These are phyloP conservation scores for Megaceryle maxima DNA, from an alignment of 2,113 vertebrate species.

Conservation along the genomic window DNA sequence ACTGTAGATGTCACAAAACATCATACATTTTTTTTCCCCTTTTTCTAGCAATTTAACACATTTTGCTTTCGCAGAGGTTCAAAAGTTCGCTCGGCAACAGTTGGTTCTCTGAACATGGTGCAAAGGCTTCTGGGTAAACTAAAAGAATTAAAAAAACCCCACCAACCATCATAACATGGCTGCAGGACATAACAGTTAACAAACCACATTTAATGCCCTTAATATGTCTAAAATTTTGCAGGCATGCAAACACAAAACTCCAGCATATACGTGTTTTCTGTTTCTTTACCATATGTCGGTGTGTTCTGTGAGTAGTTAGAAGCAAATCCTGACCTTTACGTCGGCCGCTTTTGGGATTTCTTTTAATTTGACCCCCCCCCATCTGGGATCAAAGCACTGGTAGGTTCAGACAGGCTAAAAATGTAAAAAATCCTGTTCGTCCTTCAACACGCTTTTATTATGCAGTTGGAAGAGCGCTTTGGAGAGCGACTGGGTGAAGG, in stretches of 20 bases:
- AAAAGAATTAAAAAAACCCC: not conserved
- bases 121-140: conserved; percentile 22
- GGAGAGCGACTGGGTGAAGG: not conserved
- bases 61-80: conserved; percentile 38
- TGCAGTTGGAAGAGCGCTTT: not conserved
- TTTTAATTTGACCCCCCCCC: conserved; percentile 35
- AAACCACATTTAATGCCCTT: not conserved
- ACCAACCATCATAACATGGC: not conserved
- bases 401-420: not conserved
- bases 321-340: not conserved
- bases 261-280: not conserved
- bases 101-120: not conserved
- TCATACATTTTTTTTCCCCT: conserved; percentile 41
- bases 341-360: not conserved
- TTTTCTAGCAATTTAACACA: conserved; percentile 25
- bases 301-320: not conserved
- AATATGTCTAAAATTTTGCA: not conserved
- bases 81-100: conserved; percentile 51
- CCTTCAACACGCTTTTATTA: not conserved
- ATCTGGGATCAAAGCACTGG: not conserved
- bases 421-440: not conserved
- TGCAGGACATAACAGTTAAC: conserved; percentile 25
- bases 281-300: not conserved
- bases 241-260: not conserved
- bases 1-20: conserved; percentile 55